A percentile compares a stretch with the other conserved stretches of the same genome.
These are phyloP conservation scores for Hyalella azteca DNA, from an alignment of 2,888 invertebrate genomes.

Conservation along the genomic window DNA sequence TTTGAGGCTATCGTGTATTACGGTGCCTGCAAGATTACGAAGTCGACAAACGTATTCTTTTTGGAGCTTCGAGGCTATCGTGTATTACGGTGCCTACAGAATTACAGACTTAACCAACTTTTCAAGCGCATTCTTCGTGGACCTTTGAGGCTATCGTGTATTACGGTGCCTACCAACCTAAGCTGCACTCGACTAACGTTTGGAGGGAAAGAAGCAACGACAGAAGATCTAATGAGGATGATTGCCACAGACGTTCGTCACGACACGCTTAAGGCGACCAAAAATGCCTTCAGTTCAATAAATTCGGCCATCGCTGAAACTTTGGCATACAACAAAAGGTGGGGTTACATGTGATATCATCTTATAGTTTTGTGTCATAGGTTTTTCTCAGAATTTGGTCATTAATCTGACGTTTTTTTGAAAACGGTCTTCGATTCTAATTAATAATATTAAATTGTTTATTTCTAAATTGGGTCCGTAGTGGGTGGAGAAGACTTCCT, in stretches of 20 bases:
- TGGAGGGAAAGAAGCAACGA: neutral
- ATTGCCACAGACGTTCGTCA: constrained; percentile 53
- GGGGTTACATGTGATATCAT: no score
- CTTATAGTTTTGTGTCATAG: no score
- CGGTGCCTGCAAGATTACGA: neutral
- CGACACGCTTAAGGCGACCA: constrained; percentile 56
- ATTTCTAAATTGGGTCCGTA: no score
- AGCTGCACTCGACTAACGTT: neutral
- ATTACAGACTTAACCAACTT: neutral
- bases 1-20: neutral
- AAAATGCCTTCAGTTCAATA: constrained; percentile 49
- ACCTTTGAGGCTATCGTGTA: constrained; percentile 1
- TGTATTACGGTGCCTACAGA: no score
- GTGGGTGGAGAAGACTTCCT: no score
- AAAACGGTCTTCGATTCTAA: no score
- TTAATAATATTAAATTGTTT: no score
- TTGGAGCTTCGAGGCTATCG: no score
- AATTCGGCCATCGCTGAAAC: constrained; percentile 53
- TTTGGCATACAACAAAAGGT: constrained; percentile 55
- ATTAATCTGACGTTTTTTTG: no score
- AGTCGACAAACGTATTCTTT: neutral
- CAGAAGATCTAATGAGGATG: constrained; percentile 36
- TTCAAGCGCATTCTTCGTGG: no score
- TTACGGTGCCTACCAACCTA: neutral
- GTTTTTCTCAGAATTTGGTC: no score